Evolutionary conservation across 2,888 invertebrate genomes (phyloP), one percentile per base, ranked within the genome.

Genomic region (Cephus pulcher): DNA sequence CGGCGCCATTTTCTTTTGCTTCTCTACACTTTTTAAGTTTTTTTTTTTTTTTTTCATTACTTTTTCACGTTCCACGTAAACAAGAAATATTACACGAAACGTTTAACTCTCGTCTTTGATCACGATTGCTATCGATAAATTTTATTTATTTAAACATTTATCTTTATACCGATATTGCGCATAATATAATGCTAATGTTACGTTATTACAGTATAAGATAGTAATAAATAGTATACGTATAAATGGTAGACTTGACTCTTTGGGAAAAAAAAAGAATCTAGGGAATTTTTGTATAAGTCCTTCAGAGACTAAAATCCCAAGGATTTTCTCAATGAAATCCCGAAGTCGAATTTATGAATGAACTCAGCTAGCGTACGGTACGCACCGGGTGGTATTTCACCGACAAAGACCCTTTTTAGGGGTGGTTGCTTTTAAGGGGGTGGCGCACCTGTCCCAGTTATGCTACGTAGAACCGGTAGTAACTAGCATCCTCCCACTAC

Each of bases 311-410:
- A 56, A 56, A 56, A 9, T 23, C 56, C 56, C 23, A 56, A 56
- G 33, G 74, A 30, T 77, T 82, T 80, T 71, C 75, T 84, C 81
- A 83, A 83, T 82, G 84, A 81, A 78, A 76, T 40, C 79, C 76
- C 79, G 78, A 56, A 56, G 56, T 77, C 80, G 76, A 69, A 80
- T 82, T 80, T 69, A 78, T 84, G 84, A 84, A 84, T 83, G 83
- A 83, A 84, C 75, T 69, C 69, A 3, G 56, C 23, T 73, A 69
- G 75, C 37, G 68, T 79, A 77, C 80, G 78, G 79, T 76, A 77
- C 79, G 74, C 81, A 34, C 77, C 78, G 80, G 81, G 81, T 78
- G 81, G 79, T 78, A 56, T 69, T 40, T 73, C 70, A 76, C 80
- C 78, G 80, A 79, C 80, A 82, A 82, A 75, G 79, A 77, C 73